Base-by-base conservation (phyloP, 2,888 invertebrate species). In the Julus scanicus region DNA sequence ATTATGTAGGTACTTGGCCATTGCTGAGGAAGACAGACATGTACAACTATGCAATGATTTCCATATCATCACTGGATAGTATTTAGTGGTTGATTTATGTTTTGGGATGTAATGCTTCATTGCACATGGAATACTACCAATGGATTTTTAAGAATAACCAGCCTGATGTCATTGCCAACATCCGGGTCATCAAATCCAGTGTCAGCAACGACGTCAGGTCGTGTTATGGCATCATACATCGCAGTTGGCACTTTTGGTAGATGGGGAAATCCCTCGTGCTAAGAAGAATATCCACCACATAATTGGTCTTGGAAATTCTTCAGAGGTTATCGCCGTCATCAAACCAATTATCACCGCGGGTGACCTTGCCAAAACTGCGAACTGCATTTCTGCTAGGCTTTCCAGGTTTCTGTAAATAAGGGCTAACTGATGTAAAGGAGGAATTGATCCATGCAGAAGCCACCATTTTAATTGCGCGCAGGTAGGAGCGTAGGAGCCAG, bases 401-500 rank as follows among this genome's bases (percentile, higher is more conserved):
- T 44, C 44, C 44, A 44, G 8, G 44, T 3, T 53, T 17, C n/a
- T 63, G n/a, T n/a, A 17, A 17, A 17, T 20, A 17, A 63, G n/a
- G 63, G 53, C 53, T 29, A 29, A 1, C 29, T 53, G 11, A 53
- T 53, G 11, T 13, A 11, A 9, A 15, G 11, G 15, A 17, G 11
- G 15, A 17, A 53, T 53, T 53, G 71, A 9, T 20, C 20, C 71
- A 71, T 29, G 71, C 71, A 71, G 71, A 71, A 71, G 29, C 71
- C 71, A 5, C 29, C 71, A 71, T 44, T 71, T 71, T 71, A 71
- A 71, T 71, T 71, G 71, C 71, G 20, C 29, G 71, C 71, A 71
- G 71, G 71, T 4, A 71, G 71, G 71, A 71, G 71, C 71, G 71
- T 71, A 71, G 71, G 71, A 71, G 71, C 71, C 71, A 71, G 29